A percentile compares a stretch with the other conserved stretches of the same genome.
Conservation (phyloP, 2,888 invertebrate genomes). For the Acleris cristana region DNA sequence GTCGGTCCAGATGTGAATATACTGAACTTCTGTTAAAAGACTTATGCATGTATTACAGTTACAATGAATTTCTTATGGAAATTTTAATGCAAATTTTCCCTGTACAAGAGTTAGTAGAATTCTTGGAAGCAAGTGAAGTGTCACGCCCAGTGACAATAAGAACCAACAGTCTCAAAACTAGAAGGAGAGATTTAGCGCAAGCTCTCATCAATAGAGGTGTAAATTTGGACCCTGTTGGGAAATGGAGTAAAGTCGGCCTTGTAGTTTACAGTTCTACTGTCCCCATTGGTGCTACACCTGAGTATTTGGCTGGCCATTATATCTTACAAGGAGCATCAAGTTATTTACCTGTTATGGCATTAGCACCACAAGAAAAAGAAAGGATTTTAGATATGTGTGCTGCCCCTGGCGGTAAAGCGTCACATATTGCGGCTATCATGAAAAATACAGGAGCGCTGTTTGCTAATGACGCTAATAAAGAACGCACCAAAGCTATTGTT, state of each 20-base stretch:
- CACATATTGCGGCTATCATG: constrained; percentile 98
- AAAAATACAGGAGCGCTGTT: constrained; percentile 98
- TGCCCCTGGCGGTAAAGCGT: constrained; percentile 99
- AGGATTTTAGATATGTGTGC: constrained; percentile 98
- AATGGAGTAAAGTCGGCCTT: constrained; percentile 99
- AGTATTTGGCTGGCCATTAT: constrained; percentile 99
- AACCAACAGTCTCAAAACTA: constrained; percentile 96
- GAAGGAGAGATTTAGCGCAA: constrained; percentile 96
- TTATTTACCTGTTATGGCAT: constrained; percentile 98
- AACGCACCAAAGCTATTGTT: constrained; percentile 94
- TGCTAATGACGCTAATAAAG: constrained; percentile 97
- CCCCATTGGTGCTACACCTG: constrained; percentile 98
- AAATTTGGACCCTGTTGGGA: constrained; percentile 98
- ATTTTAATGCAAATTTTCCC: constrained; percentile 95
- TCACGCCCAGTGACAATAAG: constrained; percentile 97
- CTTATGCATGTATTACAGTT: constrained; percentile 97
- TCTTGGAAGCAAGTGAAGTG: constrained; percentile 97
- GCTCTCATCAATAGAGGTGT: constrained; percentile 98
- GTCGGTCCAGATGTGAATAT: constrained; percentile 92
- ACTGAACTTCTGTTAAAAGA: constrained; percentile 90
- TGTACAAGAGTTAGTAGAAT: constrained; percentile 93
- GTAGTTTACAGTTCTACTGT: constrained; percentile 98
- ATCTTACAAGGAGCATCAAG: constrained; percentile 98
- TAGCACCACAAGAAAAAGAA: constrained; percentile 98
- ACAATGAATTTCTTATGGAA: constrained; percentile 97